Base-by-base conservation (phyloP, 2,113 vertebrate species). In the Kryptolebias marmoratus region DNA sequence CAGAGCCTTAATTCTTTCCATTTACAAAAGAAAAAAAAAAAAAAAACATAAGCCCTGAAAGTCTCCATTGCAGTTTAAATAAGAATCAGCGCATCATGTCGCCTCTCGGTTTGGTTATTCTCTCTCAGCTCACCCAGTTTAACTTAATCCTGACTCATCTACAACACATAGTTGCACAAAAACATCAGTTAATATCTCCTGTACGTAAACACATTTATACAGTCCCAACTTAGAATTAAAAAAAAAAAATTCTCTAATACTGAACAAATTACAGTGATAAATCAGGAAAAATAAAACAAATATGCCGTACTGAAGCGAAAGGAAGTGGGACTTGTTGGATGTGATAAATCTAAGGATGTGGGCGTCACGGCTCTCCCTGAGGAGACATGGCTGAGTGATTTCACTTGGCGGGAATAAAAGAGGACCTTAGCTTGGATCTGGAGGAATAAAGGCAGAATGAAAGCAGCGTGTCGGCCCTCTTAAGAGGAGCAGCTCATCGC, bases 41-140 rank as follows among this genome's bases (percentile, higher is more conserved):
- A 36, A 36, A 36, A 36, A 36, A 36, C 9, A 66, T 77, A 88
- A 81, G 77, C 85, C 88, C 88, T 88, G 80, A 88, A 91, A 88
- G 76, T 86, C 64, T 73, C 75, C 82, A 87, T 83, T 83, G 85
- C 60, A 50, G 58, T 82, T 89, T 87, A 91, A 93, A 91, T 92
- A 89, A 87, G 62, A 84, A 68, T 85, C 64, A 88, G 87, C 68
- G 91, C 74, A 88, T 80, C 67, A 81, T 78, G 82, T 56, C 30
- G 64, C 64, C 79, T 74, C 64, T 80, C 64, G 27, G 74, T 90
- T 87, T 84, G 80, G 86, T 91, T 84, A 81, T 82, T 81, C 59
- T 71, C 82, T 64, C 75, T 73, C 56, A 73, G 63, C 80, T 59
- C 75, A 68, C 57, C 80, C 75, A 68, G 50, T 73, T 90, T 73